Evolutionary conservation across 2,888 invertebrate genomes (phyloP), one percentile per base, ranked within the genome.

Genomic region (Heliconius charithonia): DNA sequence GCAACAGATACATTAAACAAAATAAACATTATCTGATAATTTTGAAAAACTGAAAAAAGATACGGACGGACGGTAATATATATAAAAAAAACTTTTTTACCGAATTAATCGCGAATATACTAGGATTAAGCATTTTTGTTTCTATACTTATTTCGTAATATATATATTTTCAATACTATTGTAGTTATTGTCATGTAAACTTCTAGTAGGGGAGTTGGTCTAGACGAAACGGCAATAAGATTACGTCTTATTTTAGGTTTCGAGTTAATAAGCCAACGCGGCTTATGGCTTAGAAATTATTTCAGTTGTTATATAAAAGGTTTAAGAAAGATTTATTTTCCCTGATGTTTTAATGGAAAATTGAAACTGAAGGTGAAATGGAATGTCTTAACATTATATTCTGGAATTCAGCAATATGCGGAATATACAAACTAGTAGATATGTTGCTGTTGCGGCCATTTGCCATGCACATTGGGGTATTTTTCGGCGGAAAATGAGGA

Each of bases 251-350:
- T 37, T 72, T 59, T 72, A 56, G 59, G 59, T 72, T 56, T 56
- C 32, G 32, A 56, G 72, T 72, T 59, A 25, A 37, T 59, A 72
- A 59, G 72, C 37, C 25, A 59, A 59, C 32, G n/a, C 37, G 56
- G 72, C 59, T 59, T 72, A 72, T 72, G 56, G 59, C 32, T 37
- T 59, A 72, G 59, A 59, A 72, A 72, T 72, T n/a, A 72, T 72
- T 72, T 25, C 41, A 59, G 56, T n/a, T n/a, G 32, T 72, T 69
- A 69, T 13, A 56, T 32, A 72, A 59, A 72, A 32, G 29, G n/a
- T 59, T 59, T 59, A 32, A 56, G 22, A 71, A 56, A 56, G n/a
- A 25, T 59, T 37, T 32, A n/a, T 32, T n/a, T 59, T 25, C 7
- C 12, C 22, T 29, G 7, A 51, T 37, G 66, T 41, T 69, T 41